Evolutionary conservation across 2,797 vertebrate genomes (phyloP), one percentile per base, ranked within the genome.

Genomic region (Lindbergichthys nudifrons): DNA sequence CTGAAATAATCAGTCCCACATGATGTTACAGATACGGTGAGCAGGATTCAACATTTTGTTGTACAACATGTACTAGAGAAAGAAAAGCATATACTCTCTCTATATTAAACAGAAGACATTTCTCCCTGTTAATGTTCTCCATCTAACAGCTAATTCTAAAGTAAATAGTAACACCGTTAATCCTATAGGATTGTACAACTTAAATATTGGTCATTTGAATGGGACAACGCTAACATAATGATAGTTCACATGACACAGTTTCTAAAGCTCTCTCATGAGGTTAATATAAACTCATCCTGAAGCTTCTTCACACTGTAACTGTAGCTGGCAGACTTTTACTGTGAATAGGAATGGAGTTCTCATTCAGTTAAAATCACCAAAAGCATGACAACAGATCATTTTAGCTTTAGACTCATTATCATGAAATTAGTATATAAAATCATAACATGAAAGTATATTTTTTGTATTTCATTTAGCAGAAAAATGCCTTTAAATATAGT

Each of bases 1-100:
- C 10, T n/a, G 16, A 5, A 53, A 45, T 48, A 66, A 69, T 65
- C 45, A 53, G 47, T 65, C 36, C 51, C n/a, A 48, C 4, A 4
- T 15, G 7, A 26, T 18, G 23, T 57, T n/a, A 60, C 15, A 41
- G 15, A 43, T 10, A 9, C 14, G 1, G 5, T 19, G 19, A 36
- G 15, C 4, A 74, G 2, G 56, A 41, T 43, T 19, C 21, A 47
- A 3, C 11, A 30, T 53, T 19, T 10, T 39, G 16, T 58, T 21
- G 4, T 13, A 12, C 41, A 43, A 42, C 19, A 50, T 30, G 19
- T 30, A 6, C 8, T 45, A 7, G 13, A 16, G 13, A 5, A 26
- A 26, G 10, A 13, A 53, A 26, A 30, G 1, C 10, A 53, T 15
- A 15, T n/a, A 47, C 8, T 8, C 14, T 6, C 4, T 5, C 10